Conservation (phyloP, 2,113 vertebrate species). For the Ctenodactylus gundi region DNA sequence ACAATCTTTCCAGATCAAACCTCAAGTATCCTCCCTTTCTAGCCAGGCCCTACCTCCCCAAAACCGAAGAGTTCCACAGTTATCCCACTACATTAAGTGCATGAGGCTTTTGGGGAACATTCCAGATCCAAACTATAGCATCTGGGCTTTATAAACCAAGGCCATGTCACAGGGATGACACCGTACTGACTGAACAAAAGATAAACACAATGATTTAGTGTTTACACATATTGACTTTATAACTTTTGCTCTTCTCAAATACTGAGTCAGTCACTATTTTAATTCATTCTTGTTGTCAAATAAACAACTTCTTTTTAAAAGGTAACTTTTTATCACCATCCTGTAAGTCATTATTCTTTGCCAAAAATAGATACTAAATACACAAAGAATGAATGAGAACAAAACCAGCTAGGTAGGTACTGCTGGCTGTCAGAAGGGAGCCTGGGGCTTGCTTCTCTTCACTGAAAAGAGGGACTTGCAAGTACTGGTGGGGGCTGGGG, state of each 20-base stretch:
- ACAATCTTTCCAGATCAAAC: too few species aligned
- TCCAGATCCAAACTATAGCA: too few species aligned
- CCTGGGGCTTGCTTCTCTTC: background rate
- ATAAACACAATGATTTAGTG: too few species aligned
- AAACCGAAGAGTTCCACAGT: too few species aligned
- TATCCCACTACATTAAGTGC: too few species aligned
- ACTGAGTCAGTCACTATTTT: background rate
- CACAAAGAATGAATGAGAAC: background rate
- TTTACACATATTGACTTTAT: background rate
- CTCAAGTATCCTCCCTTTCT: too few species aligned
- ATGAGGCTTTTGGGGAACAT: too few species aligned
- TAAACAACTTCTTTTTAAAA: constrained; percentile 16
- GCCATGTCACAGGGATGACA: background rate
- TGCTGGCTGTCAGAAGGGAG: background rate
- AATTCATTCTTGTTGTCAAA: background rate
- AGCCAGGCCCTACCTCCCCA: too few species aligned
- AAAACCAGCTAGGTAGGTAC: background rate
- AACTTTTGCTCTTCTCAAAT: background rate
- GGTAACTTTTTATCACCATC: background rate
- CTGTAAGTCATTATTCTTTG: background rate
- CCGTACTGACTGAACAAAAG: too few species aligned
- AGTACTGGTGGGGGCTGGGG: background rate
- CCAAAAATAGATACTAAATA: background rate
- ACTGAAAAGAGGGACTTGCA: background rate
- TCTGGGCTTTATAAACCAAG: background rate